These are phyloP conservation scores for Eidolon dupreanum DNA, from an alignment of 2,797 vertebrate species.

Conservation along the genomic window DNA sequence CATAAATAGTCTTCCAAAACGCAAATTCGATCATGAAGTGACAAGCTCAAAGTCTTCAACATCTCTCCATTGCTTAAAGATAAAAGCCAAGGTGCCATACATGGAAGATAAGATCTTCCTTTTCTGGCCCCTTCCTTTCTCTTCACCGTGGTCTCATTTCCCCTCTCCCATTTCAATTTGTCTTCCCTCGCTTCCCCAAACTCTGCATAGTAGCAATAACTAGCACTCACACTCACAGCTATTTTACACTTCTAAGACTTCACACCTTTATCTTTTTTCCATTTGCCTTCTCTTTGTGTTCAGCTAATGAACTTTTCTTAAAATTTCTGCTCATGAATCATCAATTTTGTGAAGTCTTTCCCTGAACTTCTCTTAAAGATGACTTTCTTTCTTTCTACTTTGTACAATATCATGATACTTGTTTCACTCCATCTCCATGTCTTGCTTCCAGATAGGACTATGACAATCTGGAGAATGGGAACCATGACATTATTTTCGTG, in stretches of 20 bases:
- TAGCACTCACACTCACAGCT: background rate
- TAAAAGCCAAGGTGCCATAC: background rate
- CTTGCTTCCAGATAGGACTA: background rate
- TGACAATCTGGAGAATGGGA: background rate
- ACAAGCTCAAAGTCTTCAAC: background rate
- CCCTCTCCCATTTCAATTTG: background rate
- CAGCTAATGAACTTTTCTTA: constrained; percentile 4
- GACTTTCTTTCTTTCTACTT: constrained; percentile 41
- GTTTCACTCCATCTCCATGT: background rate
- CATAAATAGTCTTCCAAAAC: constrained; percentile 49
- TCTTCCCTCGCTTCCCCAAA: background rate
- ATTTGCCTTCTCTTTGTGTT: background rate
- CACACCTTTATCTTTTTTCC: constrained; percentile 12
- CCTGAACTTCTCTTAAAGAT: background rate
- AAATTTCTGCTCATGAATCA: constrained; percentile 47
- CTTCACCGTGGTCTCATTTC: background rate
- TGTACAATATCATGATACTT: background rate
- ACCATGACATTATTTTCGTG: background rate
- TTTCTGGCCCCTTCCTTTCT: background rate
- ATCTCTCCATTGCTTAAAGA: background rate
- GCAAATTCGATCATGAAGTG: background rate
- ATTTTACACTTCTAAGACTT: background rate
- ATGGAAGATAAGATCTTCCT: background rate
- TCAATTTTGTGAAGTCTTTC: constrained; percentile 25
- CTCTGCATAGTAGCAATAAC: background rate